phyloP scores from a whole-genome alignment of 1,140 invertebrate genomes.

The Heterodera carotae region DNA sequence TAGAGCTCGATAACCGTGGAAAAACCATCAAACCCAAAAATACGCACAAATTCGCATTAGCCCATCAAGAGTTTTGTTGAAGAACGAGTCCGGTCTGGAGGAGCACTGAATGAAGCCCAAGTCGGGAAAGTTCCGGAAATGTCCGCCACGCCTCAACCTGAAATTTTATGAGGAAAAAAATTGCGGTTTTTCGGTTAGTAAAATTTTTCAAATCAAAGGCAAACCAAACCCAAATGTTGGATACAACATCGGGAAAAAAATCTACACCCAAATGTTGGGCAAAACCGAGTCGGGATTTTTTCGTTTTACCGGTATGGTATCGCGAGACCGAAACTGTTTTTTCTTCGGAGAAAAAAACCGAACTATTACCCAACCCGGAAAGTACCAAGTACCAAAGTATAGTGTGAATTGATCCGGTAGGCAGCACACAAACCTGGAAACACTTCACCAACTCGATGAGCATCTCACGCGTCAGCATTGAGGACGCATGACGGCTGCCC shows the following conservation, averaged over 20 bases:
- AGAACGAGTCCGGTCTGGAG: constrained; percentile 40
- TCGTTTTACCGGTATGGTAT: too few relatives aligned
- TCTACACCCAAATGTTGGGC: too few relatives aligned
- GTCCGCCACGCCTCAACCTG: constrained; percentile 51
- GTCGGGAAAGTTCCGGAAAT: constrained; percentile 45
- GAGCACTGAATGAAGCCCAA: constrained; percentile 40
- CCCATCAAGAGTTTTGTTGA: constrained; percentile 42
- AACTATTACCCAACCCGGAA: too few relatives aligned
- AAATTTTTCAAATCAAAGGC: neutral
- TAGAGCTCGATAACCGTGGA: neutral
- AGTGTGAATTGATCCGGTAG: neutral
- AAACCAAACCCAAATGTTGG: too few relatives aligned
- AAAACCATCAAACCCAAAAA: constrained; percentile 8
- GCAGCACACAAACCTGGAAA: constrained; percentile 38
- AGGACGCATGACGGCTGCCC: constrained; percentile 41
- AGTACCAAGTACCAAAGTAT: too few relatives aligned
- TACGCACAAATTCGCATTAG: constrained; percentile 32
- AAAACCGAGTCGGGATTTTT: too few relatives aligned
- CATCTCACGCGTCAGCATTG: constrained; percentile 47
- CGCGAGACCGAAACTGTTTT: too few relatives aligned
- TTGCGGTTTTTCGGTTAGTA: neutral
- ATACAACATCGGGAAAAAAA: too few relatives aligned
- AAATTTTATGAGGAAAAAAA: neutral
- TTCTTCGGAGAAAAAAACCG: too few relatives aligned
- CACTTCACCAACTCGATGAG: constrained; percentile 49